Evolutionary conservation across 2,113 vertebrate genomes (phyloP).

Genomic region (Grammomys surdaster): DNA sequence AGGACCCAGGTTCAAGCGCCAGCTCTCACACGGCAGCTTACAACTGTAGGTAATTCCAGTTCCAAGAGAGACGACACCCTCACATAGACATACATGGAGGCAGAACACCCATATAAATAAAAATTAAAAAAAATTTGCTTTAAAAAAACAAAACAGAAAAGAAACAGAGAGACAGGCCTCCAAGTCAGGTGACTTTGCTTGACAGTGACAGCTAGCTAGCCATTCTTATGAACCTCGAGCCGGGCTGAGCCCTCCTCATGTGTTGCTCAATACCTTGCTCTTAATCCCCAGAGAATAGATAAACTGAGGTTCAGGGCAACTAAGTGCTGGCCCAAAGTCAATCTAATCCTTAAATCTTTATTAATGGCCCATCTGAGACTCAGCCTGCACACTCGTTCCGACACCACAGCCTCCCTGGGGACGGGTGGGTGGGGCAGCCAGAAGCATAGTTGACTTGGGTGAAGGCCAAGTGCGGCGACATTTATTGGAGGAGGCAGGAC

Average conservation of each 20-base stretch:
- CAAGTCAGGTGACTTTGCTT: not conserved
- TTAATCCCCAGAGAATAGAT: constrained; percentile 22
- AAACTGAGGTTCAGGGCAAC: not conserved
- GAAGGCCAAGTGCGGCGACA: not conserved
- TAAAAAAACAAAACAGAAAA: too few relatives aligned
- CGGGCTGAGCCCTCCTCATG: not conserved
- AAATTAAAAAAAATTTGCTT: too few relatives aligned
- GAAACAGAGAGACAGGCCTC: not conserved
- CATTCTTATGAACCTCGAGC: not conserved
- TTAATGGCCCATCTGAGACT: not conserved
- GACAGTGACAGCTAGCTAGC: not conserved
- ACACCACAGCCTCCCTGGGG: not conserved
- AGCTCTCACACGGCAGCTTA: too few relatives aligned
- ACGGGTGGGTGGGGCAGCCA: not conserved
- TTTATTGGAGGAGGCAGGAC: constrained; percentile 60
- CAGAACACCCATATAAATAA: too few relatives aligned
- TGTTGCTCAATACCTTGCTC: not conserved
- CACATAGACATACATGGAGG: too few relatives aligned
- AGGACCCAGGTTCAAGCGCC: too few relatives aligned
- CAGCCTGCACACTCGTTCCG: not conserved
- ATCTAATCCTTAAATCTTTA: not conserved
- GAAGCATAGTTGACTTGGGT: not conserved
- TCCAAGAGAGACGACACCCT: too few relatives aligned
- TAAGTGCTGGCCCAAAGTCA: not conserved
- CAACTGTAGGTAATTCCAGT: too few relatives aligned